Evolutionary conservation across 2,888 invertebrate genomes (phyloP).

Genomic region (Candidula unifasciata): DNA sequence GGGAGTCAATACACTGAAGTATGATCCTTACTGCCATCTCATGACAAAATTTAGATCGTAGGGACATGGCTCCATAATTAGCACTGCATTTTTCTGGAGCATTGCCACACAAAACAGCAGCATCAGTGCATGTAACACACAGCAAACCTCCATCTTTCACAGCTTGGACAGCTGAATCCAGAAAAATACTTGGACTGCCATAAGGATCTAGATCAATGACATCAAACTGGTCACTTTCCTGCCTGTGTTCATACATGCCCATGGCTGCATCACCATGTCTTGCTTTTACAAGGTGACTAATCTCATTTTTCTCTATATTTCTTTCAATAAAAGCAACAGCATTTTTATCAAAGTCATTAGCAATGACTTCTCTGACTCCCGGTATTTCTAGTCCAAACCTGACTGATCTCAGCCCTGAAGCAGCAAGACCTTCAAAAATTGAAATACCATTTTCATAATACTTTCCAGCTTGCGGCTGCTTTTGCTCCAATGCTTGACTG

Average conservation of each 20-base stretch:
- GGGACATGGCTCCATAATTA: slow-evolving; percentile 94
- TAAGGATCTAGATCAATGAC: slow-evolving; percentile 98
- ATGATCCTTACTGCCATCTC: slow-evolving; percentile 98
- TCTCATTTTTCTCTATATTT: slow-evolving; percentile 87
- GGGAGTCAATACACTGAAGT: slow-evolving; percentile 91
- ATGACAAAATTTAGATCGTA: slow-evolving; percentile 87
- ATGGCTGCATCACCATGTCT: slow-evolving; percentile 89
- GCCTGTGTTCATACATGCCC: slow-evolving; percentile 81
- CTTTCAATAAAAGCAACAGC: slow-evolving; percentile 91
- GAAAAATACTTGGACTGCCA: slow-evolving; percentile 94
- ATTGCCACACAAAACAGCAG: slow-evolving; percentile 95
- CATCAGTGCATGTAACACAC: slow-evolving; percentile 97
- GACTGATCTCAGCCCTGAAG: slow-evolving; percentile 95
- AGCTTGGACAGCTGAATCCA: slow-evolving; percentile 80
- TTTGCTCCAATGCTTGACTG: slow-evolving; percentile 14
- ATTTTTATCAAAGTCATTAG: slow-evolving; percentile 91
- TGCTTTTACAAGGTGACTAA: slow-evolving; percentile 86
- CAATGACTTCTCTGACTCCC: slow-evolving; percentile 85
- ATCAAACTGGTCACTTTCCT: slow-evolving; percentile 85
- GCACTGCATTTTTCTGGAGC: slow-evolving; percentile 93
- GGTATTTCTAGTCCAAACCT: slow-evolving; percentile 96
- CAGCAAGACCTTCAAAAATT: slow-evolving; percentile 95
- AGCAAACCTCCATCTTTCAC: slow-evolving; percentile 85
- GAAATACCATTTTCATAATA: slow-evolving; percentile 72
- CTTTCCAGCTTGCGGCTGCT: slow-evolving; percentile 61